Evolutionary conservation across 2,113 vertebrate genomes (phyloP).

Genomic region (Peromyscus polionotus): DNA sequence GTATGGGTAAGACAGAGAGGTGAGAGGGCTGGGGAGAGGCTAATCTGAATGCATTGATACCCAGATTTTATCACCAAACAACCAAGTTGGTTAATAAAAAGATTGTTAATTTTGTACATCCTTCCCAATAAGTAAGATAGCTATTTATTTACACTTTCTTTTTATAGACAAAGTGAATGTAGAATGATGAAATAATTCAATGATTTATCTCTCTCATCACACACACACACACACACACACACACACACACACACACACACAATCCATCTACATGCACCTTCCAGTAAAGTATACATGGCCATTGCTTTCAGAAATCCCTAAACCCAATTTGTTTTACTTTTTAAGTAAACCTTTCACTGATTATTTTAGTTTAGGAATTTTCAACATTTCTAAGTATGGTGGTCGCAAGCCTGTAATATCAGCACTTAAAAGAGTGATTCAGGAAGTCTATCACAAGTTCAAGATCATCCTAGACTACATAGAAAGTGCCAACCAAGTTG

Average conservation of each 20-base stretch:
- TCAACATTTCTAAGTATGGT: background rate
- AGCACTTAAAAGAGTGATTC: background rate
- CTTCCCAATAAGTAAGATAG: background rate
- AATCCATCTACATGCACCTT: background rate
- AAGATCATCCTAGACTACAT: background rate
- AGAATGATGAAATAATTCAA: background rate
- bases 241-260: background rate
- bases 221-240: background rate
- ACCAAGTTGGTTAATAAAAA: background rate
- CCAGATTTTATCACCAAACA: background rate
- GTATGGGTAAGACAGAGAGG: background rate
- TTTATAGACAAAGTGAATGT: slow-evolving; percentile 26
- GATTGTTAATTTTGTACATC: background rate
- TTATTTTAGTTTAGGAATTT: background rate
- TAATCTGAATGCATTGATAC: background rate
- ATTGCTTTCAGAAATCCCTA: slow-evolving; percentile 1
- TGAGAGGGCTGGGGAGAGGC: background rate
- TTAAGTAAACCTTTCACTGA: background rate
- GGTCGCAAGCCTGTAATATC: background rate
- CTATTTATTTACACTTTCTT: background rate
- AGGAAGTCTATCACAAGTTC: background rate
- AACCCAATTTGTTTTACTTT: background rate
- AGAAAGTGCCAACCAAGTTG: background rate
- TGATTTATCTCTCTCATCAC: background rate
- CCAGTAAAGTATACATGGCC: background rate